Evolutionary conservation across 2,113 vertebrate species (phyloP).

Genomic region (Neomonachus schauinslandi): DNA sequence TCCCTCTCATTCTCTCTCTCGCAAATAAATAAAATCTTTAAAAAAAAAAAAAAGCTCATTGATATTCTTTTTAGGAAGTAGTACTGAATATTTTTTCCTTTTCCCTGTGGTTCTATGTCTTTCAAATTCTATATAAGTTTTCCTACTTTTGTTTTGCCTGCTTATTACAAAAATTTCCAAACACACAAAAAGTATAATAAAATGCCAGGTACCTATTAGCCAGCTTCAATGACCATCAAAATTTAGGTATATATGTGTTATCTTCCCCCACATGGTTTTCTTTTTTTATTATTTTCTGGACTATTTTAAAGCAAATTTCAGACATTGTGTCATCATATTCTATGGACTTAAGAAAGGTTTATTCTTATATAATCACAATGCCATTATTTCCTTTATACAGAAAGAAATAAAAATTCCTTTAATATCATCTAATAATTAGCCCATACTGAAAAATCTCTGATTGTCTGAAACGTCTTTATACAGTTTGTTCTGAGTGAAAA

Average conservation of each 20-base stretch:
- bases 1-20: no score
- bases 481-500: background rate
- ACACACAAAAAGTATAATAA: background rate
- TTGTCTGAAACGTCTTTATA: background rate
- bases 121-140: constrained; percentile 25
- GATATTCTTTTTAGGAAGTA: background rate
- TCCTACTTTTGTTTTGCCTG: background rate
- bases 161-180: constrained; percentile 22
- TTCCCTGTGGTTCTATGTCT: background rate
- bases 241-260: background rate
- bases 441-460: background rate
- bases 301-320: constrained; percentile 31
- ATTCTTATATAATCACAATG: background rate
- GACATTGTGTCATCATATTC: background rate
- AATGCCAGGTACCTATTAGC: background rate
- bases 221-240: background rate
- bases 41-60: background rate
- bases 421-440: background rate
- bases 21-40: no score
- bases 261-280: background rate
- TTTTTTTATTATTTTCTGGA: background rate
- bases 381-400: background rate
- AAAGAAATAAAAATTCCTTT: constrained; percentile 8
- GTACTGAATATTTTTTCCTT: background rate
- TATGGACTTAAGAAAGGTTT: background rate